These are phyloP conservation scores for Alviniconcha strummeri DNA, from an alignment of 2,888 invertebrate genomes.

Conservation along the genomic window DNA sequence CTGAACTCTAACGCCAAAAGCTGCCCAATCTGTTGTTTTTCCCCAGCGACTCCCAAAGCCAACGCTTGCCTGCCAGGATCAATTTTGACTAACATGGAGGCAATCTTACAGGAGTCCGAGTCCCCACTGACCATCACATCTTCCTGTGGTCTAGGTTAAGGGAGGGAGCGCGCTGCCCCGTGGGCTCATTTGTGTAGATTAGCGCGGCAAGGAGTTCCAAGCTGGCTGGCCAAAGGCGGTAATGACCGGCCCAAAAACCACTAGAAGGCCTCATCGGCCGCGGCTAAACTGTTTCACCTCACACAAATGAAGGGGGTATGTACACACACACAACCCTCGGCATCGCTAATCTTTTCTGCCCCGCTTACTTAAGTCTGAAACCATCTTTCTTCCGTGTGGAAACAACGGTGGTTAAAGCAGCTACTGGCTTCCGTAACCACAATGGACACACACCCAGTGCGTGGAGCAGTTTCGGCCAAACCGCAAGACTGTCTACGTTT, in stretches of 20 bases:
- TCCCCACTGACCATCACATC: neutral
- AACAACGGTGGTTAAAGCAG: neutral
- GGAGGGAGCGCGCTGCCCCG: neutral
- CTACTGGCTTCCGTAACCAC: neutral
- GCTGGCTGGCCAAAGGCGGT: neutral
- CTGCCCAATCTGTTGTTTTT: no score
- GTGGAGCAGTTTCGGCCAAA: neutral
- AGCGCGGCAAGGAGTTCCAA: neutral
- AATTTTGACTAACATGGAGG: neutral
- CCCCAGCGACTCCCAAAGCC: no score
- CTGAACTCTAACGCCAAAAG: no score
- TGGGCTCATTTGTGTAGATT: neutral
- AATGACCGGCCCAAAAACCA: neutral
- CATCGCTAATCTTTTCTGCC: neutral
- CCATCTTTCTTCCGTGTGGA: neutral
- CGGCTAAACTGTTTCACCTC: conserved; percentile 8
- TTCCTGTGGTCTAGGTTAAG: neutral
- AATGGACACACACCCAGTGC: neutral
- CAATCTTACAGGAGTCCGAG: neutral
- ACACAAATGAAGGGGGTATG: neutral
- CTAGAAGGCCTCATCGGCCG: neutral
- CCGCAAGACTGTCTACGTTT: neutral
- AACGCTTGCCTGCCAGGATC: no score
- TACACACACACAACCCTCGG: conserved; percentile 14
- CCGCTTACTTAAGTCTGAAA: neutral